Evolutionary conservation across 2,113 vertebrate species (phyloP), one percentile per base, ranked within the genome.

Genomic region (Limnothrissa miodon): DNA sequence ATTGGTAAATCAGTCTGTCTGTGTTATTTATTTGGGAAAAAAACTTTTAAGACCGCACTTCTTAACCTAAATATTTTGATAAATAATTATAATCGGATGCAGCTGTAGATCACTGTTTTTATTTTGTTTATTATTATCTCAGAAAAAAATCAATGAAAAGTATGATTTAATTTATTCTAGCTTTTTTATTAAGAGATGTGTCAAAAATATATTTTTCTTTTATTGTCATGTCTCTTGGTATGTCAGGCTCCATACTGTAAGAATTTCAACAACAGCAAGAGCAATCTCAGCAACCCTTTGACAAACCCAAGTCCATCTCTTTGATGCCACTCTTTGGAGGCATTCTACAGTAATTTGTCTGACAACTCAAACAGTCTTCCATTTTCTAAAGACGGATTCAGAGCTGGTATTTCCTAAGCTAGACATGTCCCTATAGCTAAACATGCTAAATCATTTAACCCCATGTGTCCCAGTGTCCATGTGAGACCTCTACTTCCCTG

Each of bases 341-440:
- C 42, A 42, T 42, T n/a, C 8, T 29, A 23, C 21, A 59, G 23
- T 23, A n/a, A 19, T 6, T 19, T 56, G 51, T 59, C 21, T 59
- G 53, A 74, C 59, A 74, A 74, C 66, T 74, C 10, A 74, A 2
- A 74, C 19, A 10, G 25, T 39, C 66, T 74, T 39, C 29, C 33
- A 11, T 74, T 11, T 25, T 83, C 46, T 78, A 80, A 15, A 80
- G 82, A 45, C 53, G 83, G 81, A 17, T 48, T 33, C 17, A 70
- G 78, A 85, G 80, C 82, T 78, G 82, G 82, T 70, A 84, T 87
- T 88, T 87, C 87, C 87, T 81, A 29, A 74, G 19, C 51, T 23
- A 17, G 66, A 33, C 66, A 17, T 74, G 29, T 74, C 33, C 33
- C 66, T 39, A 15, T n/a, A 36, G 66, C 36, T 74, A 39, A 74